Base-by-base conservation (phyloP, 2,113 vertebrate species). In the Jaculus jaculus region DNA sequence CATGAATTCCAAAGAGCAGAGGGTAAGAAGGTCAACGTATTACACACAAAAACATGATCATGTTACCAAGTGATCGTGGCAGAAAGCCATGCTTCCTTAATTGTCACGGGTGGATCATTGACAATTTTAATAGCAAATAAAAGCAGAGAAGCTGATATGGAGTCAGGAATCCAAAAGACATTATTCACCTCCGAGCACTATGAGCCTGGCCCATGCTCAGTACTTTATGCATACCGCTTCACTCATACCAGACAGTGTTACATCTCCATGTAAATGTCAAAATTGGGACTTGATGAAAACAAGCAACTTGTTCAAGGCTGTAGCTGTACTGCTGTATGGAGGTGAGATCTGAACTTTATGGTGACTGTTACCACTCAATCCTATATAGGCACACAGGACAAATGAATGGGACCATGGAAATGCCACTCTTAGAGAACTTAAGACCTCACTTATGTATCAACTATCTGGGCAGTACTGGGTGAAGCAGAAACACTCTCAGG, bases 51-150 rank as follows among this genome's bases (percentile, higher is more conserved):
- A 81, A 54, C 42, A 78, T 18, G 42, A 60, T 23, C 30, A 1
- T 51, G 65, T 80, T 21, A 58, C 47, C 54, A 47, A 79, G 34
- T 3, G 16, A 60, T 30, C 24, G 89, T 0, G 2, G 32, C 15
- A 34, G 39, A 2, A 73, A 69, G 24, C 42, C 20, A 78, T 0
- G 21, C 39, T 79, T 58, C 69, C 69, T 82, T 30, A 15, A 39
- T 39, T 37, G 72, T 92, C 42, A 87, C 83, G 34, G 30, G 89
- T 71, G 89, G 72, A 81, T 21, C 54, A 73, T 3, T 69, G 30
- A 77, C n/a, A 80, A 71, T 37, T 47, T 34, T 88, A 84, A 91
- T 24, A 51, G 73, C 42, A 77, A 85, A 83, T 42, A 68, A 89
- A 88, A 82, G 13, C 81, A 90, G 39, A 87, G 91, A 78, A 42